These are phyloP conservation scores for Enteromius treurensis DNA, from an alignment of 2,797 vertebrate genomes.

Conservation along the genomic window DNA sequence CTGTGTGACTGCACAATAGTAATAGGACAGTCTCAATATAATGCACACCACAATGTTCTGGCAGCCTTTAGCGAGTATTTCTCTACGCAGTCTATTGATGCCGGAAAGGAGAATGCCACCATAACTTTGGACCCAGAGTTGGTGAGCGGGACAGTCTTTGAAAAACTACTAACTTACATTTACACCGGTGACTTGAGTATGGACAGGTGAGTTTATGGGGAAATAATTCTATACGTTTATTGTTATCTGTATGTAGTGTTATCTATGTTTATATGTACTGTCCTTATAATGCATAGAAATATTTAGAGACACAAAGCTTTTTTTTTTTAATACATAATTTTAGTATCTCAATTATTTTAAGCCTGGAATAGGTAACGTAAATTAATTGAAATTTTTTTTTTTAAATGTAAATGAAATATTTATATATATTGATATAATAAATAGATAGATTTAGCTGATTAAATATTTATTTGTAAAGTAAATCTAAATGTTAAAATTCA, in stretches of 20 bases:
- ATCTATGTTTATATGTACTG: background rate
- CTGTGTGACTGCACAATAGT: constrained; percentile 93
- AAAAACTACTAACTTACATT: constrained; percentile 92
- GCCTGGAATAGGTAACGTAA: background rate
- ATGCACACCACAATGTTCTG: constrained; percentile 92
- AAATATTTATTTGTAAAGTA: background rate
- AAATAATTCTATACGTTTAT: background rate
- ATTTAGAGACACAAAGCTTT: background rate
- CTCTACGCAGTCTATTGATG: constrained; percentile 82
- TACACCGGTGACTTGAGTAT: constrained; percentile 92
- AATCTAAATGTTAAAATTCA: background rate
- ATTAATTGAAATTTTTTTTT: background rate
- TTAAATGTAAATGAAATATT: background rate
- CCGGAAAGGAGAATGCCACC: constrained; percentile 74
- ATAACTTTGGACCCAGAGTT: constrained; percentile 89
- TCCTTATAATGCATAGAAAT: background rate
- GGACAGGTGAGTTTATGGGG: constrained; percentile 82
- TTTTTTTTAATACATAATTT: background rate
- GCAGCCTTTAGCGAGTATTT: constrained; percentile 96
- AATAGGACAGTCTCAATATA: constrained; percentile 89
- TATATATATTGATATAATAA: background rate
- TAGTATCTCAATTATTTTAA: background rate
- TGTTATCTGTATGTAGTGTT: background rate
- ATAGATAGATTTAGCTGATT: background rate
- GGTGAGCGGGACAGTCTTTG: constrained; percentile 88